phyloP scores from a whole-genome alignment of 23 tunicate species.

The Trididemnum nubilum region DNA sequence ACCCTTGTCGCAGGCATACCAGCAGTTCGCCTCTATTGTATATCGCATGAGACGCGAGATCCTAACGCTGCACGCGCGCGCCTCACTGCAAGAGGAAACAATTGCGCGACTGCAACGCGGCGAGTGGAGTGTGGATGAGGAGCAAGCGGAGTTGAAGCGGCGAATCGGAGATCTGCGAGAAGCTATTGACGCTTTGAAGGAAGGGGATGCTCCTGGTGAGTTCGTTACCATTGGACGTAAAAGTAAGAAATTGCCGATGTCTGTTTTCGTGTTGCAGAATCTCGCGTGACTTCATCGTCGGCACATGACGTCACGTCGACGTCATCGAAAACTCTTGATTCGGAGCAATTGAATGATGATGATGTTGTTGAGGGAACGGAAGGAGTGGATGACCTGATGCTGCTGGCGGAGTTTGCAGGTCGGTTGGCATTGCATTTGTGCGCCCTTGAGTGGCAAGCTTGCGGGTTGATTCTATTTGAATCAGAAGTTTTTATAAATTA shows the following conservation, averaged over 20 bases:
- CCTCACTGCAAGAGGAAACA: conserved; percentile 46
- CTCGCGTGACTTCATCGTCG: conserved; percentile 29
- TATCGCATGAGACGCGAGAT: conserved; percentile 70
- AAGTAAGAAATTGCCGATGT: too few species aligned
- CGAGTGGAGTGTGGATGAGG: not conserved
- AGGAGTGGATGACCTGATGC: not conserved
- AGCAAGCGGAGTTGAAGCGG: conserved; percentile 26
- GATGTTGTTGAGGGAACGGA: not conserved
- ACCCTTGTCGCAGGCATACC: conserved; percentile 63
- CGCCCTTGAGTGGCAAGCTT: too few species aligned
- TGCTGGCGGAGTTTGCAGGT: conserved; percentile 10
- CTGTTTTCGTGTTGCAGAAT: conserved; percentile 2
- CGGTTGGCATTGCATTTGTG: too few species aligned
- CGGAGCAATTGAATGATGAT: not conserved
- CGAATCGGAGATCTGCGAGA: conserved; percentile 8
- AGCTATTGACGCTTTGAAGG: conserved; percentile 29
- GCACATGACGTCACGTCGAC: conserved; percentile 40
- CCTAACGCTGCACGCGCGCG: conserved; percentile 55
- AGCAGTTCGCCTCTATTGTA: conserved; percentile 42
- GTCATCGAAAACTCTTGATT: not conserved
- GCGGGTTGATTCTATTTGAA: too few species aligned
- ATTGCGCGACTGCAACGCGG: conserved; percentile 33
- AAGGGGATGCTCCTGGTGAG: too few species aligned
- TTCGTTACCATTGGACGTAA: not conserved
- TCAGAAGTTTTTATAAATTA: too few species aligned